These are phyloP conservation scores for Astreopora myriophthalma DNA, from an alignment of 64 coral and sea anemone genomes.

Conservation along the genomic window DNA sequence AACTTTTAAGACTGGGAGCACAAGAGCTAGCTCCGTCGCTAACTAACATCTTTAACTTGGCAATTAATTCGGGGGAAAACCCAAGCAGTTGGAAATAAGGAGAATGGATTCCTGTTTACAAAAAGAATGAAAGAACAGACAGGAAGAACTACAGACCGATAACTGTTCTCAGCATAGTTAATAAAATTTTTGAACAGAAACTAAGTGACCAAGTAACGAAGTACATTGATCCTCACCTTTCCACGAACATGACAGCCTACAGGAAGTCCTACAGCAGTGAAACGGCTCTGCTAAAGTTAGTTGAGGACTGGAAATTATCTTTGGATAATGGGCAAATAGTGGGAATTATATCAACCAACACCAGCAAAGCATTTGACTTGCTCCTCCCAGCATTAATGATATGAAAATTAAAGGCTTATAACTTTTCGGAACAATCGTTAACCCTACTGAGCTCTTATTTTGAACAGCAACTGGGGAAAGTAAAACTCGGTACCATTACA, in stretches of 20 bases:
- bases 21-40: conserved; percentile 17
- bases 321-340: neutral
- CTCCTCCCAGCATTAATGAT: conserved; percentile 35
- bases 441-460: conserved; percentile 44
- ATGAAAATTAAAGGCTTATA: conserved; percentile 36
- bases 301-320: conserved; percentile 30
- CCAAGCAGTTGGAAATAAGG: conserved; percentile 12
- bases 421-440: conserved; percentile 12
- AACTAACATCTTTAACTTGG: neutral
- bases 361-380: conserved; percentile 54
- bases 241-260: neutral
- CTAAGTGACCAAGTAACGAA: neutral
- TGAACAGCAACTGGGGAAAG: neutral
- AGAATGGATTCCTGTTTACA: conserved; percentile 26
- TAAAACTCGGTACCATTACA: conserved; percentile 27
- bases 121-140: conserved; percentile 19
- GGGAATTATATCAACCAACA: conserved; percentile 19
- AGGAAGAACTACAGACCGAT: conserved; percentile 21
- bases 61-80: neutral
- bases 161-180: neutral
- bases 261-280: conserved; percentile 20
- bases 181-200: conserved; percentile 12
- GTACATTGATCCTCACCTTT: neutral
- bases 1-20: neutral
- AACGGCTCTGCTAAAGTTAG: neutral